These are phyloP conservation scores for Arctia plantaginis DNA, from an alignment of 2,888 invertebrate species.

Conservation along the genomic window DNA sequence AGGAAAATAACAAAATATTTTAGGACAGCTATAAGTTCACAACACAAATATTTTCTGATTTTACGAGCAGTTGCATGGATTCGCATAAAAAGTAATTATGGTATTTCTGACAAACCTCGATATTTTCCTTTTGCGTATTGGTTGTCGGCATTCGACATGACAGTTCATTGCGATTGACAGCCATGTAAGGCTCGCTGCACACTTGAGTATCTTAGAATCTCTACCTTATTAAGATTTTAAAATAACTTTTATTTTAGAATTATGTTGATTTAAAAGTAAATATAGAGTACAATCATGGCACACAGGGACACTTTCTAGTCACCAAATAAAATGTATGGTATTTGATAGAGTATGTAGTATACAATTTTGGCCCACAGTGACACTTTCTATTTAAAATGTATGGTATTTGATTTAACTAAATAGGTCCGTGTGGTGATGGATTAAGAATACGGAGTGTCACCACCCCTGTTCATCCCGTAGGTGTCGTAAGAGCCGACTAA, in stretches of 20 bases:
- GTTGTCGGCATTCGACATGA: neutral
- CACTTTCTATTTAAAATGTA: too few species aligned
- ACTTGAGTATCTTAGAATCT: neutral
- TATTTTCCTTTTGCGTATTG: conserved; percentile 17
- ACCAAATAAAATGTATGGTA: too few species aligned
- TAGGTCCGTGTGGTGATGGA: too few species aligned
- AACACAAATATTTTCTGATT: neutral
- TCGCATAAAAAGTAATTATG: conserved; percentile 25
- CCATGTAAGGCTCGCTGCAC: neutral
- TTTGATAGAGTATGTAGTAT: too few species aligned
- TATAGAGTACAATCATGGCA: too few species aligned
- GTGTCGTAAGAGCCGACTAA: too few species aligned
- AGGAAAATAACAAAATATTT: neutral
- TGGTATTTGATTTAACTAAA: too few species aligned
- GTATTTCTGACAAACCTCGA: conserved; percentile 16
- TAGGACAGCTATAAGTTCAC: neutral
- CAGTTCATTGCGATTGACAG: neutral
- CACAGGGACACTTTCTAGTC: too few species aligned
- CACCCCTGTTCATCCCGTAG: too few species aligned
- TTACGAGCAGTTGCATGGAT: neutral
- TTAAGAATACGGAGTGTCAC: too few species aligned
- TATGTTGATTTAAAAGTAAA: neutral
- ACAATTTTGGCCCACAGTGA: too few species aligned
- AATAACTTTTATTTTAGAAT: neutral
- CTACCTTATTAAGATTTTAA: neutral